These are phyloP conservation scores for Oenanthe melanoleuca DNA, from an alignment of 2,113 vertebrate species.

Conservation along the genomic window DNA sequence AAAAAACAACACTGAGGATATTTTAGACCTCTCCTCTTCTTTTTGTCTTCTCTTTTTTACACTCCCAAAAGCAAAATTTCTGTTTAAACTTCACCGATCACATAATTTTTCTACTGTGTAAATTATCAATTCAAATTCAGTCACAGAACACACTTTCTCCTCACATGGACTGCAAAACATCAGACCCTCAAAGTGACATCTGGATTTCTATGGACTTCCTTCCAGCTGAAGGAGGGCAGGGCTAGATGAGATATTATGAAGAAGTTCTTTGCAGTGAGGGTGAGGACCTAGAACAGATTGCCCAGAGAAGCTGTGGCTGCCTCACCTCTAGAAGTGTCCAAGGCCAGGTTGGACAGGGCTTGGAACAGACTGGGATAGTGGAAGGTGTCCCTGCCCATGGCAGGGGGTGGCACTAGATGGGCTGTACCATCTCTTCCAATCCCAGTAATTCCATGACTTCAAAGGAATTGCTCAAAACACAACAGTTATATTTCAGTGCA, in stretches of 20 bases:
- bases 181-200: background rate
- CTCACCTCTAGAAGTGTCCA: background rate
- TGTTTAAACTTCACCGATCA: background rate
- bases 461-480: background rate
- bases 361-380: fast-evolving
- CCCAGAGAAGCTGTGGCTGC: background rate
- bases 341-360: background rate
- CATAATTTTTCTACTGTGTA: background rate
- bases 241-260: background rate
- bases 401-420: background rate
- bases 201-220: background rate
- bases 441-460: background rate
- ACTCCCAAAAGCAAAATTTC: background rate
- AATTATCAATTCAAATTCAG: background rate
- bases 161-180: background rate
- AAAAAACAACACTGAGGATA: conserved; percentile 28
- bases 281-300: fast-evolving
- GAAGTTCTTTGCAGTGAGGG: background rate
- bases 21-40: background rate
- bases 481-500: background rate
- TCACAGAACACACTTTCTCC: background rate
- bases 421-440: background rate
- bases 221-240: background rate
- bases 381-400: background rate
- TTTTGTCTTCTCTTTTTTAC: background rate